Evolutionary conservation across 2,888 invertebrate genomes (phyloP), one percentile per base, ranked within the genome.

Genomic region (Alentia gelatinosa): DNA sequence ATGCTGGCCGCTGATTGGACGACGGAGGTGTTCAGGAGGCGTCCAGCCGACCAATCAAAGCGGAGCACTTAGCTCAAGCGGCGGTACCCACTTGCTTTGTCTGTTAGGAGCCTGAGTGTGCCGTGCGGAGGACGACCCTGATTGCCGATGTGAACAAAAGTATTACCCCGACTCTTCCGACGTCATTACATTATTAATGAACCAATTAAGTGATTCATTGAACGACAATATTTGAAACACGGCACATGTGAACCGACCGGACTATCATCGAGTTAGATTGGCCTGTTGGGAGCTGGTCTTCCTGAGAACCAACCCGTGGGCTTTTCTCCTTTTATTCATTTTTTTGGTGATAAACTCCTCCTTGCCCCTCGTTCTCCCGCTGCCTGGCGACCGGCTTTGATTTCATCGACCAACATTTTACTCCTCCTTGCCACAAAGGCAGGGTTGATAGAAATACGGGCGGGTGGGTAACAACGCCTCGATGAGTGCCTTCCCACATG

Each of bases 161-260:
- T 68, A 26, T 30, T 68, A 68, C 68, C 68, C 68, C 12, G 68
- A 26, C 68, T 26, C 68, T 30, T 56, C 68, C 83, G 23, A 15
- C 19, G 83, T 39, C 47, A 35, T 89, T 89, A 63, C 63, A 89
- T 63, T 89, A 89, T 89, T 89, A 89, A 89, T 89, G 89, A 63
- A 23, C 35, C 89, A 89, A 89, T 89, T 89, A 89, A 89, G 40
- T 89, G 89, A 89, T 89, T 89, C 63, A 89, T 39, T 89, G 89
- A 89, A 30, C 30, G 89, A 56, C 89, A 89, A 63, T 39, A 68
- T 89, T 89, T 68, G 68, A 89, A 89, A 89, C 89, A 89, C 26
- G 19, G 83, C 68, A 30, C 68, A 68, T 68, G 39, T 3, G 83
- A 7, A 39, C 3, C 4, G 83, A 35, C 23, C 30, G 23, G 68